Evolutionary conservation across 2,888 invertebrate species (phyloP), one percentile per base, ranked within the genome.

Genomic region (Chesias legatella): DNA sequence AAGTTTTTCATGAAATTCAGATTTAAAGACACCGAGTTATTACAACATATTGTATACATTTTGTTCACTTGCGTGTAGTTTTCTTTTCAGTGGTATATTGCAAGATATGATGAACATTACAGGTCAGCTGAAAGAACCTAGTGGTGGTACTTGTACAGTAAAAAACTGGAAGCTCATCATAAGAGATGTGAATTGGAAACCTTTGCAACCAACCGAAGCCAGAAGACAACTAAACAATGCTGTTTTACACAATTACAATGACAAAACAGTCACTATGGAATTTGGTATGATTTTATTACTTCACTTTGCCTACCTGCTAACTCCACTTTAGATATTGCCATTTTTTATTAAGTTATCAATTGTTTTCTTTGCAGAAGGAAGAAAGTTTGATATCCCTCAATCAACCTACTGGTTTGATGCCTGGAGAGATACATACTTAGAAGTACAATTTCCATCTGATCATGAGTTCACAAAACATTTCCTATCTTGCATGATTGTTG

Each of bases 401-500:
- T 90, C 92, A 6, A 95, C 96, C 36, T 94, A 97, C 7, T 99
- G 99, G 98, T 99, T 95, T 89, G 98, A 98, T 77, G 92, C 94
- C 6, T 99, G 98, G 96, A 91, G 98, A 61, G 96, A 97, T 60
- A 94, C 94, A 17, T 98, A 98, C 78, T 88, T 97, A 28, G 92
- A 94, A 66, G 93, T 96, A 44, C 93, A 96, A 70, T 95, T 94
- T 73, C 95, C 95, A 9, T 94, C 95, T 3, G 98, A 99, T 69
- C 98, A 99, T 88, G 99, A 99, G 82, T 99, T 97, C 69, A 94
- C 97, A 0, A 95, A 95, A 66, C 96, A 97, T 77, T 94, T 94
- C 67, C 72, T 96, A 35, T 94, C 94, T 7, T 96, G 96, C 72
- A 91, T 96, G 63, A 90, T 96, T 60, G 93, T 94, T 7, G 90